Conservation (phyloP, 2,113 vertebrate genomes). For the Heterochromis multidens region DNA sequence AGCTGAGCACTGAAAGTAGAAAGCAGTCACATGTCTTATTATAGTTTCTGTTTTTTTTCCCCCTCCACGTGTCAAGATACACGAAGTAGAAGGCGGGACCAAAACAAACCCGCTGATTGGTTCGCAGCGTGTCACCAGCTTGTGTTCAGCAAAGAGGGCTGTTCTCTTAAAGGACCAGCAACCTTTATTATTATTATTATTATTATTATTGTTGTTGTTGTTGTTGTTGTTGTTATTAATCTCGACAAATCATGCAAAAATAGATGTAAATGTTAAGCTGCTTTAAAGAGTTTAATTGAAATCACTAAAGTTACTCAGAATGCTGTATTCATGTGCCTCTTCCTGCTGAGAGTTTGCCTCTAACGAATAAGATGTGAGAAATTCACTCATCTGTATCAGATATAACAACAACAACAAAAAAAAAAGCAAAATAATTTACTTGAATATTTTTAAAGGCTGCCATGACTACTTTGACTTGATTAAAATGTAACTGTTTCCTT, state of each 20-base stretch:
- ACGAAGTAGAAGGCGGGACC: slow-evolving; percentile 60
- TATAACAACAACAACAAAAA: not conserved
- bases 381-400: not conserved
- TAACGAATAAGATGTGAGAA: not conserved
- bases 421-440: not conserved
- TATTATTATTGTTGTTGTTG: not conserved
- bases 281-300: not conserved
- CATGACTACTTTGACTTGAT: not conserved
- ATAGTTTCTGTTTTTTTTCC: slow-evolving; percentile 47
- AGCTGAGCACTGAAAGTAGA: slow-evolving; percentile 43
- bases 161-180: slow-evolving; percentile 60
- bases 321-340: not conserved
- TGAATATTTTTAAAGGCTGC: not conserved
- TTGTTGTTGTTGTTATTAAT: not conserved
- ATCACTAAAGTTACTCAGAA: not conserved
- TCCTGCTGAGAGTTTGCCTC: not conserved
- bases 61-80: slow-evolving; percentile 71
- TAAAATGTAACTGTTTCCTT: not conserved
- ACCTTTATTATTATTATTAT: not conserved
- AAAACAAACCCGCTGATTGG: slow-evolving; percentile 73
- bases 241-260: not conserved
- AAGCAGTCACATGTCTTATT: slow-evolving; percentile 62
- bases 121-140: slow-evolving; percentile 54
- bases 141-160: slow-evolving; percentile 4
- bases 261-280: not conserved